Evolutionary conservation across 2,888 invertebrate genomes (phyloP).

Genomic region (Axea sp.): DNA sequence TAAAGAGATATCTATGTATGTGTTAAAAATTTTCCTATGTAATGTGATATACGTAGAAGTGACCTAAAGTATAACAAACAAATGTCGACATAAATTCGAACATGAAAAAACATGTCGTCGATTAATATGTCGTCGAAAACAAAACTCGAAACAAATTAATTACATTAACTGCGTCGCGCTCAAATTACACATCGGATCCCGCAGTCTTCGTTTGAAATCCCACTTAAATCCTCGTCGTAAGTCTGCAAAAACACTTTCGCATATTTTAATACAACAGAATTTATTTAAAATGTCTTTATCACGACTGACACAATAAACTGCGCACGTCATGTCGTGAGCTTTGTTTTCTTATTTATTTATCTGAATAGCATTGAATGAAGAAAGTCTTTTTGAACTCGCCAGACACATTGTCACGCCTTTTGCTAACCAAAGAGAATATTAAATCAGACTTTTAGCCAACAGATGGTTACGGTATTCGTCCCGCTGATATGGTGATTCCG

Average conservation of each 20-base stretch:
- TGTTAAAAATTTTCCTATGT: too few species aligned
- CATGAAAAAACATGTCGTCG: not conserved
- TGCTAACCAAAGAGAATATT: slow-evolving; percentile 68
- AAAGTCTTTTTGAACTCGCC: slow-evolving; percentile 73
- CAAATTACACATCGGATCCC: slow-evolving; percentile 13
- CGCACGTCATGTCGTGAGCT: slow-evolving; percentile 10
- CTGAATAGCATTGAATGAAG: slow-evolving; percentile 36
- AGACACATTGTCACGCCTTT: slow-evolving; percentile 71
- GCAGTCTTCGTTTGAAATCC: slow-evolving; percentile 6
- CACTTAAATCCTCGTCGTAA: slow-evolving; percentile 7
- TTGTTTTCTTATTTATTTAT: slow-evolving; percentile 34
- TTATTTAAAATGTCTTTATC: slow-evolving; percentile 33
- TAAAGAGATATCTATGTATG: too few species aligned
- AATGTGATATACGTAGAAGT: too few species aligned
- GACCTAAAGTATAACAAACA: too few species aligned
- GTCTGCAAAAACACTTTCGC: not conserved
- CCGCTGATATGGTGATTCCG: too few species aligned
- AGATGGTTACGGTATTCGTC: slow-evolving; percentile 4
- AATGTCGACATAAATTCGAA: too few species aligned
- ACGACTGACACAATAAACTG: slow-evolving; percentile 22
- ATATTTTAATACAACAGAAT: slow-evolving; percentile 11
- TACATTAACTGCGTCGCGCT: not conserved
- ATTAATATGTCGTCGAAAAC: slow-evolving; percentile 12
- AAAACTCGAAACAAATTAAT: slow-evolving; percentile 18
- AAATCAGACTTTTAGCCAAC: slow-evolving; percentile 67